Base-by-base conservation (phyloP, 2,888 invertebrate genomes). In the Sminthurides aquaticus region DNA sequence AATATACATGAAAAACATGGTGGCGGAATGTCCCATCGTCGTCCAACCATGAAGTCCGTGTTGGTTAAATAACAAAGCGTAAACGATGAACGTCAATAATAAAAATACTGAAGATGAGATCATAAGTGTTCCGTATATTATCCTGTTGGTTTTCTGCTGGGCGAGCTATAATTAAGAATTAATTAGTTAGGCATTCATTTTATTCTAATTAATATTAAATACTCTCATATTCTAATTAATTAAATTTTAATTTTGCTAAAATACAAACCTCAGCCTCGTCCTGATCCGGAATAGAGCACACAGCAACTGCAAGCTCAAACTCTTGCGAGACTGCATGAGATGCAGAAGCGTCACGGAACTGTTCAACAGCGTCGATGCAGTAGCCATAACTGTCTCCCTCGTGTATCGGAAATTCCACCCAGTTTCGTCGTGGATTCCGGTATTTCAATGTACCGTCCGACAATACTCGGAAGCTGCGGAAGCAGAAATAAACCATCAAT, bases 1-100 rank as follows among this genome's bases (percentile, higher is more conserved):
- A 5, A 65, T 49, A 34, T 65, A 65, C 57, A 60, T 57, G 18
- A 60, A 34, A 34, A 65, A 60, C 65, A 65, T 65, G 1, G 65
- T 60, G 18, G 57, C 22, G 3, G 60, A 26, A 57, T 65, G 65
- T 5, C 60, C 60, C 57, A 65, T 49, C 24, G 65, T 65, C 20
- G 60, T 60, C 65, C 65, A 65, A 2, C 65, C 65, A 52, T 63
- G 63, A n/a, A 59, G 54, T 11, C 60, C 60, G 18, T 57, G 56
- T 20, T 65, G 60, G 20, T 60, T 60, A 49, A 54, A 60, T 5
- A 65, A 34, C 2, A 65, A 29, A 20, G 43, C 25, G 49, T 65
- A 65, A 8, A 65, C 65, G 5, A 65, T 24, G 29, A 65, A 60
- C 1, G 57, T 65, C 2, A 65, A 15, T 25, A 65, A 34, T 20